These are phyloP conservation scores for Myotis lucifugus DNA, from an alignment of 2,113 vertebrate genomes.

Conservation along the genomic window DNA sequence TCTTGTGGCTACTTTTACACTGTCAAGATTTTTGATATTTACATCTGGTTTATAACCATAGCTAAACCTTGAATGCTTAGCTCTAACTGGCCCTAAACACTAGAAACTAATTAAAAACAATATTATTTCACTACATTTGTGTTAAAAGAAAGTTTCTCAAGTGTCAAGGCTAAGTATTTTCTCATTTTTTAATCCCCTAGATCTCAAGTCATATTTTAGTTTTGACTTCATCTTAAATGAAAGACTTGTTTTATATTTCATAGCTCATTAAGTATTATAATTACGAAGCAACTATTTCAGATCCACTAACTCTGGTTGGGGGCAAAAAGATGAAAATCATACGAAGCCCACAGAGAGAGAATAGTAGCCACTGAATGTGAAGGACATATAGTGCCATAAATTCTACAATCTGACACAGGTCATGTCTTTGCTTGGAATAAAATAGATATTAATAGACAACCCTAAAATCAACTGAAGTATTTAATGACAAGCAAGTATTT, in stretches of 20 bases:
- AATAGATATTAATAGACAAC: background rate
- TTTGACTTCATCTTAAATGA: background rate
- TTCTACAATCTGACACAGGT: background rate
- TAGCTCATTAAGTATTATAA: background rate
- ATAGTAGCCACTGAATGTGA: background rate
- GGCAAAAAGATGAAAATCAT: background rate
- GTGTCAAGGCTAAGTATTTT: slow-evolving; percentile 1
- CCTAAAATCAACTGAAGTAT: background rate
- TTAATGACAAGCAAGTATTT: background rate
- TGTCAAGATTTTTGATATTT: background rate
- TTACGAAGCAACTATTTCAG: background rate
- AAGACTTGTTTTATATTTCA: background rate
- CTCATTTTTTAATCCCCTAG: background rate
- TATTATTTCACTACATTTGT: background rate
- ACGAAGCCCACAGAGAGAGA: background rate
- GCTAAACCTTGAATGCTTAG: background rate
- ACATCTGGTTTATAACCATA: background rate
- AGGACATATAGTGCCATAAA: background rate
- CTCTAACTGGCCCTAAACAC: background rate
- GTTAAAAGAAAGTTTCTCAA: background rate
- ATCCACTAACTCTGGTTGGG: background rate
- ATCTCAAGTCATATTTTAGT: background rate
- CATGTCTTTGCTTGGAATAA: background rate
- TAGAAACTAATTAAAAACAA: background rate
- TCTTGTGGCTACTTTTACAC: background rate